Evolutionary conservation across 2,888 invertebrate species (phyloP).

Genomic region (Eupithecia exiguata): DNA sequence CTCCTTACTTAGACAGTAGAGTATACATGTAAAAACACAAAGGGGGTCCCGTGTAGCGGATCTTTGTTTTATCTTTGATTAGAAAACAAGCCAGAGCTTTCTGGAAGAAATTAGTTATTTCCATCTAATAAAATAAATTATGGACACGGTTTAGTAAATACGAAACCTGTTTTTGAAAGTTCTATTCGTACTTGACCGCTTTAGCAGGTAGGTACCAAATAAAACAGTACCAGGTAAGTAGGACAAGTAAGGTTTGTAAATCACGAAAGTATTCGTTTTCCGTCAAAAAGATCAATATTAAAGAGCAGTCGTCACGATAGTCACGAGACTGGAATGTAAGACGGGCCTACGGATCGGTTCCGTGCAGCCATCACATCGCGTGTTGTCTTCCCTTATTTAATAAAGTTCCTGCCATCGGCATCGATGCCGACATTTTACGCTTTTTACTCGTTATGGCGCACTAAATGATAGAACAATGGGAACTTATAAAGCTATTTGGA

Average conservation of each 20-base stretch:
- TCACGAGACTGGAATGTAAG: constrained; percentile 43
- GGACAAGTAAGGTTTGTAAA: constrained; percentile 1
- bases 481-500: constrained; percentile 45
- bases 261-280: constrained; percentile 15
- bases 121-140: neutral
- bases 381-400: constrained; percentile 70
- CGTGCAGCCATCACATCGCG: constrained; percentile 70
- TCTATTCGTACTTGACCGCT: neutral
- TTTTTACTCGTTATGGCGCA: constrained; percentile 46
- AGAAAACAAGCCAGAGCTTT: neutral
- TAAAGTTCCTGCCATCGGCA: constrained; percentile 57
- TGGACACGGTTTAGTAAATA: neutral
- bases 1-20: constrained; percentile 27
- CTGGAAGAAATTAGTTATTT: neutral
- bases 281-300: constrained; percentile 45
- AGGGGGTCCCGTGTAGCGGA: neutral
- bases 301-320: constrained; percentile 52
- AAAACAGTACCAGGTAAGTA: neutral
- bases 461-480: constrained; percentile 44
- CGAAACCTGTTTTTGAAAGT: neutral
- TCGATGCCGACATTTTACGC: constrained; percentile 50
- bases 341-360: constrained; percentile 37
- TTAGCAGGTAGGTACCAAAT: neutral
- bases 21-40: neutral
- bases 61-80: neutral